Evolutionary conservation across 1,140 invertebrate species (phyloP).

Genomic region (Oryctes rhinoceros): DNA sequence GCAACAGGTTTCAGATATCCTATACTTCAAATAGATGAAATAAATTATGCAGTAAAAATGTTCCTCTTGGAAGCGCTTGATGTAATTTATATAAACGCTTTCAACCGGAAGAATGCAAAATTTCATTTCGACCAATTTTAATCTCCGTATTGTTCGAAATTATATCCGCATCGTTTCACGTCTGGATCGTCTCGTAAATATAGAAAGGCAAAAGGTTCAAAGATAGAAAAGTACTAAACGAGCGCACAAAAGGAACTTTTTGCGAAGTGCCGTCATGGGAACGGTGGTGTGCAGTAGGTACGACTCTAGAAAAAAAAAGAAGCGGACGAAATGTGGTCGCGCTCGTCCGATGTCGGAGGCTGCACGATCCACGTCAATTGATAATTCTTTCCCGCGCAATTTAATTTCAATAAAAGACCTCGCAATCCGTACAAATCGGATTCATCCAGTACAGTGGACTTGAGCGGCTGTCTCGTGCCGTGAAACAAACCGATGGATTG

Average conservation of each 20-base stretch:
- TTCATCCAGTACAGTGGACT: neutral
- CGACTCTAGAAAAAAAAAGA: neutral
- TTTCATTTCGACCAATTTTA: constrained; percentile 1
- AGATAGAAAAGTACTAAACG: constrained; percentile 18
- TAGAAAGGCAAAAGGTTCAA: constrained; percentile 2
- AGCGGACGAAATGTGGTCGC: neutral
- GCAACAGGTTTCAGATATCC: neutral
- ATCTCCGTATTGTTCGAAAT: neutral
- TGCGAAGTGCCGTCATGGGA: neutral
- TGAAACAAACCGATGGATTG: too few species aligned
- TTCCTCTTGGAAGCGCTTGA: neutral
- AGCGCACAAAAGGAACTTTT: constrained; percentile 6
- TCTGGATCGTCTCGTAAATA: neutral
- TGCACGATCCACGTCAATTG: neutral
- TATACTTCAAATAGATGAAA: constrained; percentile 2
- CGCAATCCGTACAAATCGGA: neutral
- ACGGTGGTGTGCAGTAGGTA: neutral
- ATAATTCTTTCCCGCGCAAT: constrained; percentile 22
- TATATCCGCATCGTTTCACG: neutral
- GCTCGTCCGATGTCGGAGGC: neutral
- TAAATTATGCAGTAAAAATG: neutral
- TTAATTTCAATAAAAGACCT: constrained; percentile 28
- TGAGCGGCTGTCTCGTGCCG: neutral
- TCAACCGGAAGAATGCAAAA: constrained; percentile 7
- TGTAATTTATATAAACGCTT: neutral